phyloP scores from a whole-genome alignment of 2,888 invertebrate genomes.

The Apocheima hispidaria region DNA sequence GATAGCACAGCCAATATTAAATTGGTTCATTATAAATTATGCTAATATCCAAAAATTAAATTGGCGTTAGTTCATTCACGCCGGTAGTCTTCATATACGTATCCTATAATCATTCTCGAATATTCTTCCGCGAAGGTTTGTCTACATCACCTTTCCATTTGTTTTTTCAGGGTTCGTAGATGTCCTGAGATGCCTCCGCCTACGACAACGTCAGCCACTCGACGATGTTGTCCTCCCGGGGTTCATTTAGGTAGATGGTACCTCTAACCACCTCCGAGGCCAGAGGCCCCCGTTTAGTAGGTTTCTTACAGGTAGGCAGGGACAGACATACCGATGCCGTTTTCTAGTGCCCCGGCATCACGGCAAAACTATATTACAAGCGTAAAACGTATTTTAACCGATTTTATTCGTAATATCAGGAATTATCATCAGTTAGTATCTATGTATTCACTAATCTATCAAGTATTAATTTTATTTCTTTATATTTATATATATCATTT shows the following conservation, averaged over 20 bases:
- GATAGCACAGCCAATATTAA: constrained; percentile 37
- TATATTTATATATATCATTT: too few relatives aligned
- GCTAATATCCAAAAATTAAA: constrained; percentile 37
- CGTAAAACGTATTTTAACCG: not conserved
- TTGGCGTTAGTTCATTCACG: constrained; percentile 40
- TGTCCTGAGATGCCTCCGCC: too few relatives aligned
- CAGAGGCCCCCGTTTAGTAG: too few relatives aligned
- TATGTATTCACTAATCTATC: not conserved
- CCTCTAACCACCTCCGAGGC: too few relatives aligned
- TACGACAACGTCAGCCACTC: too few relatives aligned
- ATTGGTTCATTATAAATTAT: constrained; percentile 34
- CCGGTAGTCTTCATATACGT: constrained; percentile 12
- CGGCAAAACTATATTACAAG: not conserved
- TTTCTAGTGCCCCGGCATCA: too few relatives aligned
- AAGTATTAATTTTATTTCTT: not conserved
- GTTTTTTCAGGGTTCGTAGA: too few relatives aligned
- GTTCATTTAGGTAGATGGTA: too few relatives aligned
- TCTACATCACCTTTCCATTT: not conserved
- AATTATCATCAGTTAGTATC: not conserved
- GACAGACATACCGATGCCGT: too few relatives aligned
- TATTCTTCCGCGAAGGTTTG: not conserved
- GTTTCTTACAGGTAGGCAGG: too few relatives aligned
- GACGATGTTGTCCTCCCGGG: too few relatives aligned
- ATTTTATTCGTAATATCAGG: not conserved
- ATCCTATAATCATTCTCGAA: constrained; percentile 8